phyloP scores from a whole-genome alignment of 2,888 invertebrate genomes.

The Rotaria macrura region DNA sequence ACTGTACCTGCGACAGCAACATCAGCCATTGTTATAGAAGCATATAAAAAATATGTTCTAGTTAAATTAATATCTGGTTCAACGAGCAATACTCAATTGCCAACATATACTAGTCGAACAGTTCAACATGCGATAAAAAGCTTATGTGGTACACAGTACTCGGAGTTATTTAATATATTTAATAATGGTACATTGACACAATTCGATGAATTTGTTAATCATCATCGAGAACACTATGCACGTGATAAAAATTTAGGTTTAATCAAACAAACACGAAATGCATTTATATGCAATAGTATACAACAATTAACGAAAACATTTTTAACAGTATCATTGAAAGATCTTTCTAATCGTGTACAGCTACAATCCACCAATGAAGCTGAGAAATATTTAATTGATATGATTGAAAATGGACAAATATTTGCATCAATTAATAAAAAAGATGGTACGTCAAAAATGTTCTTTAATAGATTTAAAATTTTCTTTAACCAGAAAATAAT shows the following conservation, averaged over 20 bases:
- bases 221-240: constrained; percentile 65
- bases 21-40: constrained; percentile 90
- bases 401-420: constrained; percentile 94
- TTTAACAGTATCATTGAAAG: constrained; percentile 72
- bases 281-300: constrained; percentile 87
- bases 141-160: constrained; percentile 58
- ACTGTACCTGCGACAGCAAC: constrained; percentile 63
- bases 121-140: constrained; percentile 57
- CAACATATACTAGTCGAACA: constrained; percentile 82
- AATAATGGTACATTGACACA: constrained; percentile 63
- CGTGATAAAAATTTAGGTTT: constrained; percentile 57
- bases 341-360: constrained; percentile 79
- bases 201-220: constrained; percentile 60
- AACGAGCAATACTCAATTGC: constrained; percentile 57
- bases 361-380: constrained; percentile 73
- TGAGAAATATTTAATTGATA: constrained; percentile 80
- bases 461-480: background rate
- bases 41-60: constrained; percentile 88
- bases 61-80: constrained; percentile 77
- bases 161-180: constrained; percentile 75
- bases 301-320: constrained; percentile 88
- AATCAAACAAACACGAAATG: constrained; percentile 66
- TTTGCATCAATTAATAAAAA: constrained; percentile 91
- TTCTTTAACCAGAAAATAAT: background rate
- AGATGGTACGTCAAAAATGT: constrained; percentile 58